Conservation (phyloP, 1,140 invertebrate genomes). For the Amphibalanus amphitrite region DNA sequence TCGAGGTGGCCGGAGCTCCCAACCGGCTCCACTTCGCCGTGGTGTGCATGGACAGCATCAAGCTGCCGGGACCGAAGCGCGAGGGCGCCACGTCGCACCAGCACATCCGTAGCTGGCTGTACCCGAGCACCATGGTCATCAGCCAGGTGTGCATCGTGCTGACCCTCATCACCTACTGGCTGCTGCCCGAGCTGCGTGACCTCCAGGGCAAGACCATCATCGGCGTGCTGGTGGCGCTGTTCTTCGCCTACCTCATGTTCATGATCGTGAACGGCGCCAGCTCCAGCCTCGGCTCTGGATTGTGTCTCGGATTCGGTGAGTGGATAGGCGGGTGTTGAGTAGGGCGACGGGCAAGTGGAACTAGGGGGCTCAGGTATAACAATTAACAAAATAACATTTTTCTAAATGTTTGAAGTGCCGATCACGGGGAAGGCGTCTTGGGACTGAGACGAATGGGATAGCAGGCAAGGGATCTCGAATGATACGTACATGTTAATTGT, state of each 20-base stretch:
- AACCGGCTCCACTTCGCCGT: neutral
- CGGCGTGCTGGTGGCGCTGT: constrained; percentile 13
- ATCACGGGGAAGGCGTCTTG: neutral
- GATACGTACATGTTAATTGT: constrained; percentile 17
- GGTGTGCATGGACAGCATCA: neutral
- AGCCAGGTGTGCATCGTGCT: neutral
- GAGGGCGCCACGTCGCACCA: neutral
- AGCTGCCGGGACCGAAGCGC: neutral
- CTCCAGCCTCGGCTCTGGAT: constrained; percentile 9
- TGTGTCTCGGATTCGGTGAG: constrained; percentile 14
- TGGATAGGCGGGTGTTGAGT: neutral
- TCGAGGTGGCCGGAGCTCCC: neutral
- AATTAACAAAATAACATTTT: too few relatives aligned
- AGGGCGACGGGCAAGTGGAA: too few relatives aligned
- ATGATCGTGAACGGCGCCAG: constrained; percentile 15
- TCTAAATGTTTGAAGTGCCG: neutral
- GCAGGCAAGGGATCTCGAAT: constrained; percentile 11
- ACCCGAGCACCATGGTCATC: neutral
- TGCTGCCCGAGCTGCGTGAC: neutral
- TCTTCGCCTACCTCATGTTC: constrained; percentile 14
- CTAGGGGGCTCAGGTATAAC: too few relatives aligned
- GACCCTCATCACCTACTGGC: neutral
- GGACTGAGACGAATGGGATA: neutral
- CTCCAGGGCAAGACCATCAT: constrained; percentile 13
- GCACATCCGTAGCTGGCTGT: neutral